Base-by-base conservation (phyloP, 2,888 invertebrate species). In the Graphium colonna region DNA sequence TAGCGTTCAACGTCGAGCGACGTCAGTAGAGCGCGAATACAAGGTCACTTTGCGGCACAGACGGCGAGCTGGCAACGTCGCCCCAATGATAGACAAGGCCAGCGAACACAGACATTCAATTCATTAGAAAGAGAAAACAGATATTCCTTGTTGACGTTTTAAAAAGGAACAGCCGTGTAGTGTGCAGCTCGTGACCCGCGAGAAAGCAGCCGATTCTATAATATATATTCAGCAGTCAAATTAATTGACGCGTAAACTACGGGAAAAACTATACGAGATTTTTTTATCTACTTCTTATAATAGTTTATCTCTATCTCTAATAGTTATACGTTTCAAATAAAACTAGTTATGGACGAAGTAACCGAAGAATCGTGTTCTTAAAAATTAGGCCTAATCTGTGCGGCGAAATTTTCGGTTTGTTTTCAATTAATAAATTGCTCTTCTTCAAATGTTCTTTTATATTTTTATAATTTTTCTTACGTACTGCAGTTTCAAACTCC, bases 151-250 rank as follows among this genome's bases (percentile, higher is more conserved):
- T 83, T 79, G 83, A 78, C 84, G 81, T 81, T 85, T 79, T 71
- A 77, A 79, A 21, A 77, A 77, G 77, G 83, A 87, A 82, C 87
- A 82, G 85, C 80, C 83, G 78, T 78, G 69, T 63, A 74, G 75
- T 77, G 78, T 79, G 74, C 73, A 77, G 78, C 78, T 82, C 81
- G 83, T 84, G 84, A 85, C 84, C 83, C 75, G 73, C 80, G 82
- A 81, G 88, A 88, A 87, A 87, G 87, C 82, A 77, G 71, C 68
- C 68, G 65, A 70, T 65, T 61, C 67, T n/a, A n/a, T n/a, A n/a
- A n/a, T n/a, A n/a, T n/a, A n/a, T 73, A 73, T 64, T 21, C 21
- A 21, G n/a, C 21, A 21, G 21, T 74, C 78, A 76, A 84, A 76
- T 82, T 82, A 80, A 69, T 74, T 73, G 69, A 67, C 68, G 78